These are phyloP conservation scores for Oreochromis grahami DNA, from an alignment of 2,797 vertebrate genomes.

Conservation along the genomic window DNA sequence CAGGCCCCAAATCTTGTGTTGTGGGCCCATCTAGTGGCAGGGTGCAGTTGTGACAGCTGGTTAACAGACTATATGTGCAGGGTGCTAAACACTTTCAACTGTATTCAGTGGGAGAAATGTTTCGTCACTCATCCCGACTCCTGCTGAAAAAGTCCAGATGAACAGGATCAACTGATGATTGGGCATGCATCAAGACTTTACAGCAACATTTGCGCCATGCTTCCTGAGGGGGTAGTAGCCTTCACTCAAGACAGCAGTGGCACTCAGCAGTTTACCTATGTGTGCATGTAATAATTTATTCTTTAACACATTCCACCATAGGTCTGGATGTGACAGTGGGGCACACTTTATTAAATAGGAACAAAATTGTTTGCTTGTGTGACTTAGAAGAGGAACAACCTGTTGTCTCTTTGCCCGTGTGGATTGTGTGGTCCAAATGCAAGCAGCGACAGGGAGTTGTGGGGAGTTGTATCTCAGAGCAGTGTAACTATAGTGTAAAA, in stretches of 20 bases:
- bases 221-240: background rate
- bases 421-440: background rate
- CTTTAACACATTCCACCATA: background rate
- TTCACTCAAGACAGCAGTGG: background rate
- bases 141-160: background rate
- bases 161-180: background rate
- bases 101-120: background rate
- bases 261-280: background rate
- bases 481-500: background rate
- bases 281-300: background rate
- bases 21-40: background rate
- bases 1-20: fast-evolving
- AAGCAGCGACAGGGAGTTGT: background rate
- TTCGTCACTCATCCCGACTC: background rate
- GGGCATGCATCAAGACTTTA: background rate
- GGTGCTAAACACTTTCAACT: fast-evolving
- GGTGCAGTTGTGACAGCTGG: background rate
- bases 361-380: background rate
- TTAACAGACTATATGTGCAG: background rate
- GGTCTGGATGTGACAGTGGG: background rate
- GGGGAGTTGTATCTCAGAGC: background rate
- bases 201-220: background rate
- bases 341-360: background rate
- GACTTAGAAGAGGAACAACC: background rate
- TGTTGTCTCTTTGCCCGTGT: background rate